Base-by-base conservation (phyloP, 2,113 vertebrate species). In the Isichthys henryi region DNA sequence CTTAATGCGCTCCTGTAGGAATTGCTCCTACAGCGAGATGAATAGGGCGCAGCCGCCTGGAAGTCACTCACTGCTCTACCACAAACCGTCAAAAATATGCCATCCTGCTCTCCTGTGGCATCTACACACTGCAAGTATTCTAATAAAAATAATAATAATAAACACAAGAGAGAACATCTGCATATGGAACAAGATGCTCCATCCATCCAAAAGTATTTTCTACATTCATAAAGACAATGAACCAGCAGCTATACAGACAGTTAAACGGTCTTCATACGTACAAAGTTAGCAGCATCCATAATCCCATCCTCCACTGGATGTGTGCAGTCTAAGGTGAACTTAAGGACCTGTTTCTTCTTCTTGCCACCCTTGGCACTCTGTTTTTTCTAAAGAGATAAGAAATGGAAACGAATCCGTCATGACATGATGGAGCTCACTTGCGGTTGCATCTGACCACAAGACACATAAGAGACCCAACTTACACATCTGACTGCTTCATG, bases 261-360 rank as follows among this genome's bases (percentile, higher is more conserved):
- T 19, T 9, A 49, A 49, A 27, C 9, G 35, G 21, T 23, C n/a
- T 43, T 39, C 17, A 19, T 83, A 97, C 98, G 97, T 95, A 99
- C 98, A 87, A 99, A 99, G 93, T 99, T 99, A 90, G 97, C 98
- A 31, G 98, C 98, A 23, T 99, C 98, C 98, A 99, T 99, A 94
- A 99, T 99, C 31, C 98, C 98, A 95, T 99, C 98, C 94, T 99
- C 98, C 1, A 99, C 98, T 0, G 98, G 98, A 91, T 99, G 98
- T 17, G 98, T 99, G 93, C 98, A 99, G 92, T 99, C 98, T 91
- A 99, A 94, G 0, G 98, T 99, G 90, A 99, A 99, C 92, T 99
- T 99, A 90, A 99, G 91, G 90, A 98, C 94, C 91, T 98, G 98
- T 96, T 99, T 99, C 96, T 99, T 99, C 94, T 97, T 98, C 95